Percentiles rank a stretch among this genome's conserved stretches.
Conservation (phyloP, 2,797 vertebrate species). For the Gadopsis marmoratus region DNA sequence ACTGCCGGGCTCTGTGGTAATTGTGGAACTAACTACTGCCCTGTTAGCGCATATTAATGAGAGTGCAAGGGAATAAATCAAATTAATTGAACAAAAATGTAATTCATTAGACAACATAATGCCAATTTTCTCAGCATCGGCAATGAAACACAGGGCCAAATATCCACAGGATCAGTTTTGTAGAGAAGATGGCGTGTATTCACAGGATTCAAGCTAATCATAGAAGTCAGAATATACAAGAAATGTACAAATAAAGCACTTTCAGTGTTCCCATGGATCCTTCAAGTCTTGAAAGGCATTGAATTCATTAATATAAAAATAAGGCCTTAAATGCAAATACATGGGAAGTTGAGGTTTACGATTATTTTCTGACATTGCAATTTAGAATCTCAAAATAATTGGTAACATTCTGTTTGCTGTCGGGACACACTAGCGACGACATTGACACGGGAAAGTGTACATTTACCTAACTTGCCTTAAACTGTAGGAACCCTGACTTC, state of each 20-base stretch:
- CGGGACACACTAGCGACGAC: too few species aligned
- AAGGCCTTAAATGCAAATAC: too few species aligned
- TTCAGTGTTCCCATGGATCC: too few species aligned
- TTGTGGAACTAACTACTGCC: conserved; percentile 75
- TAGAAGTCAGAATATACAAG: conserved; percentile 31
- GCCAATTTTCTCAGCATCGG: conserved; percentile 66
- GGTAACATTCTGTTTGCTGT: too few species aligned
- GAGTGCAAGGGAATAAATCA: conserved; percentile 53
- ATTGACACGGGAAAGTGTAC: too few species aligned
- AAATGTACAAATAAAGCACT: conserved; percentile 35
- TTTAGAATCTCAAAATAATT: too few species aligned
- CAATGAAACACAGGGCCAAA: conserved; percentile 52
- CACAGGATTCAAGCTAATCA: conserved; percentile 25
- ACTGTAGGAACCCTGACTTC: background rate
- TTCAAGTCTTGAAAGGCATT: too few species aligned
- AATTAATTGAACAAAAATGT: conserved; percentile 79
- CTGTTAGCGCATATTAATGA: conserved; percentile 74
- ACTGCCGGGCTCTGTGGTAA: conserved; percentile 74
- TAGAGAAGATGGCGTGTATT: conserved; percentile 44
- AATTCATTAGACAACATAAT: conserved; percentile 80
- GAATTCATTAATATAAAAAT: too few species aligned
- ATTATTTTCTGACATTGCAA: too few species aligned
- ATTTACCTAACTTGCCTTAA: too few species aligned
- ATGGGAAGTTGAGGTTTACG: too few species aligned
- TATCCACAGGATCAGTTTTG: conserved; percentile 67